phyloP scores from a whole-genome alignment of 1,140 invertebrate species.

The Monochamus saltuarius region DNA sequence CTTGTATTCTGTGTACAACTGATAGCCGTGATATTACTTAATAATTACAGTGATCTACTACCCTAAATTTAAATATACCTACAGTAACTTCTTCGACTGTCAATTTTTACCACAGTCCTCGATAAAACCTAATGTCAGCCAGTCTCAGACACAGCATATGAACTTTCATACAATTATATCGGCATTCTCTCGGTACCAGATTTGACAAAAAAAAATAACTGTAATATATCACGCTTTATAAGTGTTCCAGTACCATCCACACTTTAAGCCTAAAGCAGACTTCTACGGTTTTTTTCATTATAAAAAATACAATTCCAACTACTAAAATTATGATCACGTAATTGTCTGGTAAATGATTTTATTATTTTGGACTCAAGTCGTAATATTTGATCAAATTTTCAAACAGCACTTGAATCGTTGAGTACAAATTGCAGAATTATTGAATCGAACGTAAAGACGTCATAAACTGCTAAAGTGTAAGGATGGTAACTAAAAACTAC shows the following conservation, averaged over 20 bases:
- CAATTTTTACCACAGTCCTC: constrained; percentile 6
- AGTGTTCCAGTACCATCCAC: constrained; percentile 14
- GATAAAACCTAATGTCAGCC: constrained; percentile 10
- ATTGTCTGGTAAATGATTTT: too few species aligned
- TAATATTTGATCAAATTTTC: constrained; percentile 8
- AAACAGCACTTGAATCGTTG: constrained; percentile 12
- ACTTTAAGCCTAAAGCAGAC: constrained; percentile 15
- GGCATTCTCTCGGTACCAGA: neutral
- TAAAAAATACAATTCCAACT: too few species aligned
- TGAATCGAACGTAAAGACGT: constrained; percentile 7
- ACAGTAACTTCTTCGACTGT: neutral
- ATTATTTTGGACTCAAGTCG: neutral
- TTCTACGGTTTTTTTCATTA: neutral
- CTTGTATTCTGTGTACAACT: constrained; percentile 14
- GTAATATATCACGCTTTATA: constrained; percentile 21
- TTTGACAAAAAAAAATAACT: constrained; percentile 7
- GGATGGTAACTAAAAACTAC: constrained; percentile 18
- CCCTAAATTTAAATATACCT: constrained; percentile 26
- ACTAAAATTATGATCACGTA: too few species aligned
- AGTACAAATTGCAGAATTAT: constrained; percentile 16
- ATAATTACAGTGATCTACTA: constrained; percentile 24
- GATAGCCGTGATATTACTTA: constrained; percentile 30
- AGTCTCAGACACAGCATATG: constrained; percentile 1
- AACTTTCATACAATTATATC: neutral
- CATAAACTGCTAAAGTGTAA: constrained; percentile 9